Evolutionary conservation across 2,888 invertebrate species (phyloP).

Genomic region (Prosapia bicincta): DNA sequence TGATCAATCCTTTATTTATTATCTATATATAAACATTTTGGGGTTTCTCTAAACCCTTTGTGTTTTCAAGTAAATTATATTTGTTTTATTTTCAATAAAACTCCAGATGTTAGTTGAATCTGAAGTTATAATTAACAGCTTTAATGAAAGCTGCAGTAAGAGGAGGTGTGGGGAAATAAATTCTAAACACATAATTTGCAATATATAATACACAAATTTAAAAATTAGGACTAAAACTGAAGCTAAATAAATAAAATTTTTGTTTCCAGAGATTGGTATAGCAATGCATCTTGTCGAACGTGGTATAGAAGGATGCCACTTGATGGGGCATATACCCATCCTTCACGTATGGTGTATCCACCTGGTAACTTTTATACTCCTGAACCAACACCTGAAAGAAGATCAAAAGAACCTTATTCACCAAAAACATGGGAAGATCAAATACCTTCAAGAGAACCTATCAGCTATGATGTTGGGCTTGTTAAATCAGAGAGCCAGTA

Average conservation of each 20-base stretch:
- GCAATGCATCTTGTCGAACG: slow-evolving; percentile 81
- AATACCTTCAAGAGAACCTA: slow-evolving; percentile 71
- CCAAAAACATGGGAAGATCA: slow-evolving; percentile 65
- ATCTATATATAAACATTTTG: no score
- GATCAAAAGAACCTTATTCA: slow-evolving; percentile 38
- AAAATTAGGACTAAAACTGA: no score
- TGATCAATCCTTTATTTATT: no score
- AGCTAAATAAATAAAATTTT: not conserved
- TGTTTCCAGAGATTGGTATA: slow-evolving; percentile 73
- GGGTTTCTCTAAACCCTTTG: no score
- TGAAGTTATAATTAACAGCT: no score
- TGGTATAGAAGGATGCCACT: slow-evolving; percentile 83
- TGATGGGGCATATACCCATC: slow-evolving; percentile 82
- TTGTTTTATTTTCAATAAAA: no score
- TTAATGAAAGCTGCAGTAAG: no score
- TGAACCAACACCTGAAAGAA: slow-evolving; percentile 59
- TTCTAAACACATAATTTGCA: no score
- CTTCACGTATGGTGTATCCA: slow-evolving; percentile 93
- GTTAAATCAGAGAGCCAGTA: slow-evolving; percentile 84
- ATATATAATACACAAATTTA: no score
- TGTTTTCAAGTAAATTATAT: no score
- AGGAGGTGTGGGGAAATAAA: no score
- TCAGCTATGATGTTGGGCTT: slow-evolving; percentile 79
- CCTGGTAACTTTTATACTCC: slow-evolving; percentile 81
- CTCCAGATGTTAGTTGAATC: no score